Percentiles rank a stretch among this genome's conserved stretches.
Conservation (phyloP, 2,113 vertebrate species). For the Trichechus manatus region DNA sequence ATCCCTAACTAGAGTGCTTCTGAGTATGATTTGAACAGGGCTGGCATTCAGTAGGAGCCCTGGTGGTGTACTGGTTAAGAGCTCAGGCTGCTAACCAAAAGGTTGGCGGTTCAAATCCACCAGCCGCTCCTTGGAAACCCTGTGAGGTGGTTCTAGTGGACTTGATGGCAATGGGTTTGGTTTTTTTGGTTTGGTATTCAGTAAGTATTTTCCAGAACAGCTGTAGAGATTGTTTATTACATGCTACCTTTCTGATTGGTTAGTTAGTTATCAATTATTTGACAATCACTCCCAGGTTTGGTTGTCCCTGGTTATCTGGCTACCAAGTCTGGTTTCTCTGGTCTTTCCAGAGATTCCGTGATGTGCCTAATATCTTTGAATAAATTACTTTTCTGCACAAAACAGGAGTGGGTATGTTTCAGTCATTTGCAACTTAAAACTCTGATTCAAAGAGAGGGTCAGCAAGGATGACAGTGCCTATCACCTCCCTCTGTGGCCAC, state of each 20-base stretch:
- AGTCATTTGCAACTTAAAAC: not conserved
- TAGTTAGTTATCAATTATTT: not conserved
- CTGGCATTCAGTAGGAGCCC: not conserved
- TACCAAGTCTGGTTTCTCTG: not conserved
- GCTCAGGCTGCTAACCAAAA: too few species aligned
- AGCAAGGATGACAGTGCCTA: not conserved
- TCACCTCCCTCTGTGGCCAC: not conserved
- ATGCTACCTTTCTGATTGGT: not conserved
- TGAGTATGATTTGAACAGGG: not conserved
- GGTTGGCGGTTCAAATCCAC: too few species aligned
- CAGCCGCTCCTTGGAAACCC: too few species aligned
- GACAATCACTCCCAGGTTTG: not conserved
- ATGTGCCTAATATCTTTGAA: not conserved
- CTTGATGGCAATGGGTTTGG: too few species aligned
- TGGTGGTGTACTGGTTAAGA: too few species aligned
- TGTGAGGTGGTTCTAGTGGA: too few species aligned
- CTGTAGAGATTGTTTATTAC: not conserved
- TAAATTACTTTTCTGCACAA: conserved; percentile 25
- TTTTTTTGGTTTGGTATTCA: not conserved
- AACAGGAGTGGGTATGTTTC: conserved; percentile 7
- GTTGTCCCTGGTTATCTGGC: not conserved
- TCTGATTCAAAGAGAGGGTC: not conserved
- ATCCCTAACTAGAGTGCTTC: not conserved
- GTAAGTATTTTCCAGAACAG: not conserved
- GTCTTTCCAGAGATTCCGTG: not conserved